These are phyloP conservation scores for Pseudorectes ferrugineus DNA, from an alignment of 2,113 vertebrate species.

Conservation along the genomic window DNA sequence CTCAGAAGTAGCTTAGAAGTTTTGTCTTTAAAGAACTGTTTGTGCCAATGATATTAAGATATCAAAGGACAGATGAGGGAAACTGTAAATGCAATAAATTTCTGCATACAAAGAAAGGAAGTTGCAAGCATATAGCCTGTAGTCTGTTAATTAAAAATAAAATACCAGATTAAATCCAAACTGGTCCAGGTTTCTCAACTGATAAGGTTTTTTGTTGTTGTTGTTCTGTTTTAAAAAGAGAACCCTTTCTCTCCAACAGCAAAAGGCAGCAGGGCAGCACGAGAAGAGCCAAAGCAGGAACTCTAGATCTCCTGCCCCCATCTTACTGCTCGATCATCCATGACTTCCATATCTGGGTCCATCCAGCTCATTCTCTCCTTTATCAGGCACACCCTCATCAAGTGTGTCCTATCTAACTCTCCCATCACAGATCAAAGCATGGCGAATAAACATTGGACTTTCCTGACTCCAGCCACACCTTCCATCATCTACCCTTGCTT, in stretches of 20 bases:
- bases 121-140: neutral
- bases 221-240: neutral
- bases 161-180: neutral
- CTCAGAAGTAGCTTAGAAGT: slow-evolving; percentile 57
- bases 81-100: slow-evolving; percentile 35
- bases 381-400: neutral
- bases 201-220: neutral
- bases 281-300: neutral
- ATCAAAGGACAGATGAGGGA: slow-evolving; percentile 37
- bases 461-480: neutral
- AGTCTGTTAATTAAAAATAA: neutral
- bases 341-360: neutral
- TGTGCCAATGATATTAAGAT: neutral
- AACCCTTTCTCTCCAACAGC: neutral
- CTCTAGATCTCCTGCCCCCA: neutral
- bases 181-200: neutral
- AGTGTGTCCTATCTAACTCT: neutral
- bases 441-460: neutral
- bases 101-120: slow-evolving; percentile 54
- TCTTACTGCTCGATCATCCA: neutral
- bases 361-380: neutral
- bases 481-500: neutral
- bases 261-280: neutral
- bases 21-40: slow-evolving; percentile 42
- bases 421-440: neutral